Evolutionary conservation across 2,888 invertebrate genomes (phyloP).

Genomic region (Alviniconcha strummeri): DNA sequence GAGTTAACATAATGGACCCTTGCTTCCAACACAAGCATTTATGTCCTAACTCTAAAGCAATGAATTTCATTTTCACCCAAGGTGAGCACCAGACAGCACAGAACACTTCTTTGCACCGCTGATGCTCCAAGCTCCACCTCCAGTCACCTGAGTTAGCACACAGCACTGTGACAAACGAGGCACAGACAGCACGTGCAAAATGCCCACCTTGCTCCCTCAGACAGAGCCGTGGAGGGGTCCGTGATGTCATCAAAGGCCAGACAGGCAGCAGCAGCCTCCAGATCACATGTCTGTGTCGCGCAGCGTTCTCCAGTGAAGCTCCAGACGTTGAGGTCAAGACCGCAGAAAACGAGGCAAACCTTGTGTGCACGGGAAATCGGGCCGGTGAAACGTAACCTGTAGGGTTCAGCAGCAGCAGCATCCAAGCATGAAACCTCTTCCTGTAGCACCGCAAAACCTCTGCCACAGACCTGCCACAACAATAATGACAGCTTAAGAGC

Average conservation of each 20-base stretch:
- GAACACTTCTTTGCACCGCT: too few species aligned
- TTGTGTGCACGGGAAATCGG: background rate
- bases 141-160: too few species aligned
- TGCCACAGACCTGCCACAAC: background rate
- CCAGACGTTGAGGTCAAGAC: constrained; percentile 14
- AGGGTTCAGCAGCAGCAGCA: background rate
- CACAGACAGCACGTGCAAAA: background rate
- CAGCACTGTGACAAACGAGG: too few species aligned
- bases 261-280: background rate
- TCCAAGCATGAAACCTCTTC: background rate
- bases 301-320: background rate
- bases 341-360: background rate
- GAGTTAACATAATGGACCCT: too few species aligned
- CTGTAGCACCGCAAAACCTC: constrained; percentile 4
- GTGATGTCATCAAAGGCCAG: background rate
- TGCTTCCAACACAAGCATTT: too few species aligned
- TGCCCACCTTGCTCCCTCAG: background rate
- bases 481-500: background rate
- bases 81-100: too few species aligned
- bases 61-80: too few species aligned
- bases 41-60: too few species aligned
- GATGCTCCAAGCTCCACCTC: too few species aligned
- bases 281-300: background rate
- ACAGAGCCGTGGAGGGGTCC: background rate
- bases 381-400: background rate